A percentile compares a stretch with the other conserved stretches of the same genome.
Conservation (phyloP, 2,113 vertebrate species). For the Pollachius pollachius region DNA sequence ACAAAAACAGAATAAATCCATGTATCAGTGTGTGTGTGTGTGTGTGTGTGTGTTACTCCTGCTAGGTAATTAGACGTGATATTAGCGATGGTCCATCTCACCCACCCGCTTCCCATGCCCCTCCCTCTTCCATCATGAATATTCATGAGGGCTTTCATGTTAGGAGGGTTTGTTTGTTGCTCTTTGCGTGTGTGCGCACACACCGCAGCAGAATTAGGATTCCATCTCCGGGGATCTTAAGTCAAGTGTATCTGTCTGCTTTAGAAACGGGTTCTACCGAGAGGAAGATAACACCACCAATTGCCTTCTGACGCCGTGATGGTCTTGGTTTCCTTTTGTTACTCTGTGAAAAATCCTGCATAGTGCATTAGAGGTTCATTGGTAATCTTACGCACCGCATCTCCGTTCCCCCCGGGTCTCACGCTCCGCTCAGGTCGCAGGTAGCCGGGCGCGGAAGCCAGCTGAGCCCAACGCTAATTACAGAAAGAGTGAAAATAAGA, state of each 20-base stretch:
- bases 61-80: conserved; percentile 29
- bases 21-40: not conserved
- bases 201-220: conserved; percentile 38
- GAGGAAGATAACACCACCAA: conserved; percentile 3
- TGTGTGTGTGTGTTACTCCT: conserved; percentile 4
- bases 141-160: conserved; percentile 55
- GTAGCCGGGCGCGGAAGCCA: no score
- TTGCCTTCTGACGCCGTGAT: conserved; percentile 18
- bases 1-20: no score
- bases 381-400: no score
- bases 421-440: no score
- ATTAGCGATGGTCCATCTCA: conserved; percentile 36
- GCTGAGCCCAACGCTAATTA: no score
- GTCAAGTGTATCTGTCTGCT: conserved; percentile 25
- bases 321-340: not conserved
- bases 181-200: conserved; percentile 23
- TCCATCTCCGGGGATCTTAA: conserved; percentile 27
- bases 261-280: conserved; percentile 28
- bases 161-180: conserved; percentile 23
- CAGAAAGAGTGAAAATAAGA: no score
- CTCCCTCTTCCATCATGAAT: conserved; percentile 21
- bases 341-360: no score
- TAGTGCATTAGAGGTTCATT: no score
- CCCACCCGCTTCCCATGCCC: conserved; percentile 3
- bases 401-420: no score